These are phyloP conservation scores for Crematogaster levior DNA, from an alignment of 2,888 invertebrate genomes.

Conservation along the genomic window DNA sequence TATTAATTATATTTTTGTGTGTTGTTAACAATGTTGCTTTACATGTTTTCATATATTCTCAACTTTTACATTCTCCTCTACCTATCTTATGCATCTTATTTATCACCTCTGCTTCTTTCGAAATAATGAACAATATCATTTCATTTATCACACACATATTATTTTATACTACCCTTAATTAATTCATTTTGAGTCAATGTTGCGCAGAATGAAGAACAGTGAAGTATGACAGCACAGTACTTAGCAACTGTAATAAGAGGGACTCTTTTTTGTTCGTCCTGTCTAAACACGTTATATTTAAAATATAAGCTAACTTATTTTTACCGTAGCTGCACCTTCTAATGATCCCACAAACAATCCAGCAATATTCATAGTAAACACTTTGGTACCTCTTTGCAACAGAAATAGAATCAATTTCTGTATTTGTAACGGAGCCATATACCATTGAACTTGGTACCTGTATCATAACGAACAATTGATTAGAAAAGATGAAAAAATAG, in stretches of 20 bases:
- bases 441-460: background rate
- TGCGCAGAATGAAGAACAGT: background rate
- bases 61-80: background rate
- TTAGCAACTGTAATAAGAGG: background rate
- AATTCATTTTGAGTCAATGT: background rate
- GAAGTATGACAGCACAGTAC: too few relatives aligned
- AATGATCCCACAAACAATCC: background rate
- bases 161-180: background rate
- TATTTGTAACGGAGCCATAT: too few relatives aligned
- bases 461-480: background rate
- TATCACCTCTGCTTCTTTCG: background rate
- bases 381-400: background rate
- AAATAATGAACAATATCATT: background rate
- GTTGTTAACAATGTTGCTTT: background rate
- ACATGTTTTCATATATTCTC: background rate
- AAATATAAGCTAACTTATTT: background rate
- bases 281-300: background rate
- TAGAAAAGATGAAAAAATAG: background rate
- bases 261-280: too few relatives aligned
- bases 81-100: background rate
- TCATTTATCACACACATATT: background rate
- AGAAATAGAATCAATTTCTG: too few relatives aligned
- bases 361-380: background rate
- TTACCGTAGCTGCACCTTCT: background rate
- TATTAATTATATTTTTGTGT: background rate